Conservation (phyloP, 2,797 vertebrate genomes). For the Eidolon dupreanum region DNA sequence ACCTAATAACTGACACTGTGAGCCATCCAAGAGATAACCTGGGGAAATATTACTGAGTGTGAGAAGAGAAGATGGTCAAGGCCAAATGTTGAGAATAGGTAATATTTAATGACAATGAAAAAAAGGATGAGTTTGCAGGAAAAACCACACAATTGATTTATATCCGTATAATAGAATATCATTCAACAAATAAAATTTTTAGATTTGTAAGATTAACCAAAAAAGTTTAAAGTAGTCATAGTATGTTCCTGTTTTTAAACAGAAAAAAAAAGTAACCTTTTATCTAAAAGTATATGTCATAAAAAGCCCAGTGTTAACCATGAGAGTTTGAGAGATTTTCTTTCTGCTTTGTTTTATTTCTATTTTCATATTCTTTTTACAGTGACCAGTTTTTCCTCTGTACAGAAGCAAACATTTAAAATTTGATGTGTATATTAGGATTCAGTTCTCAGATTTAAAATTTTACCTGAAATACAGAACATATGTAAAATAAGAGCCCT, state of each 20-base stretch:
- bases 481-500: neutral
- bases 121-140: neutral
- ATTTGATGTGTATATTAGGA: neutral
- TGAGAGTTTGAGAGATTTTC: neutral
- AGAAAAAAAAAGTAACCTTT: neutral
- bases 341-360: neutral
- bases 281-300: neutral
- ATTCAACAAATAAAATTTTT: neutral
- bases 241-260: neutral
- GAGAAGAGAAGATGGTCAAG: neutral
- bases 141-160: neutral
- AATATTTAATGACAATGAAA: neutral
- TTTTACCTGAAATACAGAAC: neutral
- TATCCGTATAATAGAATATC: neutral
- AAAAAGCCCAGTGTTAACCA: neutral
- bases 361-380: neutral
- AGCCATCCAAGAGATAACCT: neutral
- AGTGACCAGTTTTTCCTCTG: neutral
- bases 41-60: neutral
- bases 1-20: neutral
- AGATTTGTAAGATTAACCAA: neutral
- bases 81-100: neutral
- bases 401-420: neutral
- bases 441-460: neutral
- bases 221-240: neutral